Percentiles rank a stretch among this genome's conserved stretches.
These are phyloP conservation scores for Vipera latastei DNA, from an alignment of 2,797 vertebrate genomes.

Conservation along the genomic window DNA sequence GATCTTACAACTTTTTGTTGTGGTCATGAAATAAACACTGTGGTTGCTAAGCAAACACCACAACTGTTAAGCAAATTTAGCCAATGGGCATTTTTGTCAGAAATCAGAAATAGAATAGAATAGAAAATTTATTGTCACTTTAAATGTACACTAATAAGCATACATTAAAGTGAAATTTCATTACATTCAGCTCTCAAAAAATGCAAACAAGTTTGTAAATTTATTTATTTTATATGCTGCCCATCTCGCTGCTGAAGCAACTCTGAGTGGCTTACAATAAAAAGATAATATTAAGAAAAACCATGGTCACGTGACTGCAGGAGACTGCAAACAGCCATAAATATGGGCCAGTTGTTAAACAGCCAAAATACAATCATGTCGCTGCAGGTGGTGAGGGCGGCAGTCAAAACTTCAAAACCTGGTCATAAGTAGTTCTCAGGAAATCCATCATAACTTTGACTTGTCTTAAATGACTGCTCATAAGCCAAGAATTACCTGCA, in stretches of 20 bases:
- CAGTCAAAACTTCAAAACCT: background rate
- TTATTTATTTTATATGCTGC: background rate
- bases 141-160: no score
- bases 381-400: background rate
- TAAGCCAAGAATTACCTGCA: background rate
- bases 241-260: background rate
- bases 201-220: background rate
- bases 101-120: background rate
- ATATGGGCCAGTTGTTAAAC: background rate
- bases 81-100: background rate
- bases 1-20: background rate
- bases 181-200: no score
- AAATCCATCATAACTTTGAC: background rate
- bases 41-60: background rate
- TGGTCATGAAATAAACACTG: background rate
- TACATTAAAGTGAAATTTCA: no score
- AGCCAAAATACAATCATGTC: background rate
- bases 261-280: background rate
- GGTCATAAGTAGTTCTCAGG: background rate
- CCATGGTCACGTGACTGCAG: background rate
- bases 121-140: no score
- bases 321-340: background rate
- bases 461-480: background rate
- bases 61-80: background rate
- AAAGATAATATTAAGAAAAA: background rate